Conservation (phyloP, 2,113 vertebrate genomes). For the Odocoileus virginianus region DNA sequence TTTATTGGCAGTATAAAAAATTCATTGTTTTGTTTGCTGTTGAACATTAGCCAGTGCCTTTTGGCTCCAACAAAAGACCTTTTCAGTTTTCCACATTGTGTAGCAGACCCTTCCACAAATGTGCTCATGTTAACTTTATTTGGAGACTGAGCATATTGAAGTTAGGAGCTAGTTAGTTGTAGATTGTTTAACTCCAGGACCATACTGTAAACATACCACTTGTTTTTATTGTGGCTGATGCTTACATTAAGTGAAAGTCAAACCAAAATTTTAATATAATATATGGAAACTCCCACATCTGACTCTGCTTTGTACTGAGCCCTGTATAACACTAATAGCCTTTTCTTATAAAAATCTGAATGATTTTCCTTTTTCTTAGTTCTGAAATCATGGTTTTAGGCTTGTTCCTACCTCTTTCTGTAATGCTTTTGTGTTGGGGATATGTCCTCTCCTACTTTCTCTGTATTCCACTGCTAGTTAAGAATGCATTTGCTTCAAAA, state of each 20-base stretch:
- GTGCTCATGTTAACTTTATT: neutral
- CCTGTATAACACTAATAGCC: neutral
- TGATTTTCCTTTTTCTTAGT: neutral
- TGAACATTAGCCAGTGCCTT: neutral
- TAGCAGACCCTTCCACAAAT: neutral
- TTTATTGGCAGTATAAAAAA: neutral
- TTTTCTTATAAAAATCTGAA: neutral
- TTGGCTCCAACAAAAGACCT: neutral
- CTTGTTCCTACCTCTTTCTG: neutral
- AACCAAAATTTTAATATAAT: neutral
- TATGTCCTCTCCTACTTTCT: neutral
- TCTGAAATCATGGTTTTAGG: neutral
- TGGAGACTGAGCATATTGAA: neutral
- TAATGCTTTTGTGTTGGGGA: neutral
- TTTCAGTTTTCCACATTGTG: neutral
- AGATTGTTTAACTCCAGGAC: neutral
- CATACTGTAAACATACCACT: neutral
- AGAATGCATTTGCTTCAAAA: neutral
- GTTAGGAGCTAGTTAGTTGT: neutral
- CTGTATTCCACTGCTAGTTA: neutral
- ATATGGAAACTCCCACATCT: neutral
- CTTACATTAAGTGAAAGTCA: neutral
- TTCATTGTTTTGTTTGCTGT: neutral
- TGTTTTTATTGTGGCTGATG: neutral
- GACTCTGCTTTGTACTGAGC: neutral